These are phyloP conservation scores for Drosophila neonasuta DNA, from an alignment of 2,888 invertebrate species.

Conservation along the genomic window DNA sequence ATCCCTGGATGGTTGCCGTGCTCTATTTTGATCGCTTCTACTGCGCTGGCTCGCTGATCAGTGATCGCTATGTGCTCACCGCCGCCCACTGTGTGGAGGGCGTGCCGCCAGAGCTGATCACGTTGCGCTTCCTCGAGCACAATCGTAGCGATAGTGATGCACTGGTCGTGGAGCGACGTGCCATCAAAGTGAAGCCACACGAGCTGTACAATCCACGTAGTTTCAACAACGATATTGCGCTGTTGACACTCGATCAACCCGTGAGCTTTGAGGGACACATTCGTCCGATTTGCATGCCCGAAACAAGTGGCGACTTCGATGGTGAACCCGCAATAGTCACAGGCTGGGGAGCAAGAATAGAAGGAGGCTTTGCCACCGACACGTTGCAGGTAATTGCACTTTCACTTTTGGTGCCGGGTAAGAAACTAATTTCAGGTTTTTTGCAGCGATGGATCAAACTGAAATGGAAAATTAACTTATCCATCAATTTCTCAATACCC, in stretches of 20 bases:
- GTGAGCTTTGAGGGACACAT: conserved; percentile 84
- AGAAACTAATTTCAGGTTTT: not conserved
- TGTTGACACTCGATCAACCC: conserved; percentile 86
- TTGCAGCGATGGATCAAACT: conserved; percentile 14
- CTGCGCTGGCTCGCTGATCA: conserved; percentile 89
- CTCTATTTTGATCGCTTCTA: conserved; percentile 84
- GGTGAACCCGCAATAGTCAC: conserved; percentile 84
- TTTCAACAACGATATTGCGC: conserved; percentile 91
- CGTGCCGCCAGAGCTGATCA: conserved; percentile 84
- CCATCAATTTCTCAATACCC: conserved; percentile 29
- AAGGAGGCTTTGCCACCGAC: conserved; percentile 86
- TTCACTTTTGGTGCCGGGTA: not conserved
- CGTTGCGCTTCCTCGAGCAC: conserved; percentile 87
- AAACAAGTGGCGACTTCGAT: conserved; percentile 66
- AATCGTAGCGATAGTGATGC: conserved; percentile 83
- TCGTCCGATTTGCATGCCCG: conserved; percentile 89
- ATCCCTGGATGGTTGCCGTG: conserved; percentile 87
- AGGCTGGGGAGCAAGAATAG: conserved; percentile 89
- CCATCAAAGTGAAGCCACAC: conserved; percentile 84
- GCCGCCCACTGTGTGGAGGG: conserved; percentile 89
- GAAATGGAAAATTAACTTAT: conserved; percentile 9
- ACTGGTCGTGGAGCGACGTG: conserved; percentile 63
- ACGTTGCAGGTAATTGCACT: conserved; percentile 83
- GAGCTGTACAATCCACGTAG: conserved; percentile 86
- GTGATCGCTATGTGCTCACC: conserved; percentile 88